These are phyloP conservation scores for Cyanistes caeruleus DNA, from an alignment of 2,113 vertebrate species.

Conservation along the genomic window DNA sequence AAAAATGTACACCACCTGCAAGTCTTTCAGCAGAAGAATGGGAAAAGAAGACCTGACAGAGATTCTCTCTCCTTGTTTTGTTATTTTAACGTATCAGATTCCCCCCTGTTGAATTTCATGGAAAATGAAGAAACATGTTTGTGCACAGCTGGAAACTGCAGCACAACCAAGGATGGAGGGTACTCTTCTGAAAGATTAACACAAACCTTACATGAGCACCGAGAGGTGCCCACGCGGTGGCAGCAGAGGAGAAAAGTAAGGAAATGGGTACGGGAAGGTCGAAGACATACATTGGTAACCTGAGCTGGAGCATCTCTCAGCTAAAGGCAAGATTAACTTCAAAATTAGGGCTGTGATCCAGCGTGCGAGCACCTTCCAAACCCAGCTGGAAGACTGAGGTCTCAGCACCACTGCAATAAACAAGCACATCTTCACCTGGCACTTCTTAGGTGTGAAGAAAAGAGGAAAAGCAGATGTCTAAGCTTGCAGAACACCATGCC, in stretches of 20 bases:
- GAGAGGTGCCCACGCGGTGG: conserved; percentile 45
- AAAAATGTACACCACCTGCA: neutral
- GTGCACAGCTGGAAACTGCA: neutral
- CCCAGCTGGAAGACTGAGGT: conserved; percentile 20
- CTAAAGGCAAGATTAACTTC: neutral
- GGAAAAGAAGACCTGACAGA: neutral
- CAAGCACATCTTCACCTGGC: neutral
- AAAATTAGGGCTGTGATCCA: neutral
- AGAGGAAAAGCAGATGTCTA: conserved; percentile 11
- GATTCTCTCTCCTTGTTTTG: neutral
- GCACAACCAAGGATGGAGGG: neutral
- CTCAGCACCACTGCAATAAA: neutral
- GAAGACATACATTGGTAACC: fast-evolving
- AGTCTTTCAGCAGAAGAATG: neutral
- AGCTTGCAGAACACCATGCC: neutral
- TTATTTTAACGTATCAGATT: neutral
- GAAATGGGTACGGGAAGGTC: neutral
- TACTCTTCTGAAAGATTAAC: neutral
- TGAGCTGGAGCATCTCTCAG: neutral
- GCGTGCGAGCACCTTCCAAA: neutral
- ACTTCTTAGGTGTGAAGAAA: conserved; percentile 1
- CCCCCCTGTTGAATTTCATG: neutral
- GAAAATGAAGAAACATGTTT: neutral
- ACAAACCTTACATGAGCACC: neutral
- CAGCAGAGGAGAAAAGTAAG: conserved; percentile 76